Base-by-base conservation (phyloP, 2,888 invertebrate species). In the Platerodrilus igneus region DNA sequence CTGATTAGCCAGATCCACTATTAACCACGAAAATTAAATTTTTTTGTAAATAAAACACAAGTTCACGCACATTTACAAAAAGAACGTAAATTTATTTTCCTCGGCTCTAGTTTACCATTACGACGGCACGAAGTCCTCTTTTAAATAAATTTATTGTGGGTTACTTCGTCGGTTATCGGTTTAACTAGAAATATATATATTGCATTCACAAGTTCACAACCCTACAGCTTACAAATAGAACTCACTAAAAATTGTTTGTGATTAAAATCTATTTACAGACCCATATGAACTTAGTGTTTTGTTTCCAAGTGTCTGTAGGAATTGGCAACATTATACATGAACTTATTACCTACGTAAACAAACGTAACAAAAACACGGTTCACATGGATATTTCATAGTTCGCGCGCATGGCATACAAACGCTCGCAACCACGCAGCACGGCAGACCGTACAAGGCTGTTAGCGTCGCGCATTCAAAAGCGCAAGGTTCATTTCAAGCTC, bases 351-450 rank as follows among this genome's bases (percentile, higher is more conserved):
- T 40, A 32, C 37, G 47, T 51, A 51, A 52, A 51, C 48, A 51
- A 49, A 45, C 40, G 45, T n/a, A 33, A 38, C 34, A 37, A 51
- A 51, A 52, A 49, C 49, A 51, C 49, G 41, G 36, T 38, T 40
- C 41, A 40, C 47, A 44, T 44, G 47, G 34, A 41, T 44, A 32
- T 37, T 38, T 34, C 41, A 36, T 41, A 42, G 34, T 48, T 42
- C 47, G 48, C 52, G 52, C 53, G 53, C 55, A 53, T 52, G 53
- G 42, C 53, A 41, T 38, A 40, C 37, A 46, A 29, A 29, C 38
- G 30, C 47, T 47, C 43, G 57, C 60, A 58, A 58, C 62, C 64
- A 63, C 63, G 63, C 64, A 63, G 60, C 49, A 50, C 50, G 53
- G 57, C 59, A 54, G 60, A 55, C 56, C 54, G 59, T 55, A 51